A percentile compares a stretch with the other conserved stretches of the same genome.
These are phyloP conservation scores for Torymus tubicola DNA, from an alignment of 2,888 invertebrate genomes.

Conservation along the genomic window DNA sequence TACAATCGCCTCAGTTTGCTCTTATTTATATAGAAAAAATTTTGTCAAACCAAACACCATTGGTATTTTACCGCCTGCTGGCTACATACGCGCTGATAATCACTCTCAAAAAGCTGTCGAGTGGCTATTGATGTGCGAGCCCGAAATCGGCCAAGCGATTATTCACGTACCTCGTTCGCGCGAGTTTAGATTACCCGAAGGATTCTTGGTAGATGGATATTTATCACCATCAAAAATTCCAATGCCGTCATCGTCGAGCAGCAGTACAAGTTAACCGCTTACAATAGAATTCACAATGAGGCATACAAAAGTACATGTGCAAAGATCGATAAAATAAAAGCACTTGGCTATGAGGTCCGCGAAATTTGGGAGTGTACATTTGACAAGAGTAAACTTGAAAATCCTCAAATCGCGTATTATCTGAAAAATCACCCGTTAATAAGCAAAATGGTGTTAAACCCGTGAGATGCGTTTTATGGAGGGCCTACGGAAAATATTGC, in stretches of 20 bases:
- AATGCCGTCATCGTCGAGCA: too few species aligned
- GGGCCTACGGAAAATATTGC: conserved; percentile 35
- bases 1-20: conserved; percentile 64
- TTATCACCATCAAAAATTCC: neutral
- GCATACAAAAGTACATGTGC: neutral
- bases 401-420: neutral
- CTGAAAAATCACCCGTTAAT: neutral
- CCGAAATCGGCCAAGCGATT: conserved; percentile 23
- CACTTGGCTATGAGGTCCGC: neutral
- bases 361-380: conserved; percentile 19
- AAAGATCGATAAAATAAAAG: neutral
- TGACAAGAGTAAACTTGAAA: neutral
- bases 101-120: conserved; percentile 62
- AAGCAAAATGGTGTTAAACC: neutral
- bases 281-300: neutral
- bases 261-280: too few species aligned
- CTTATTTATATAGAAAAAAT: conserved; percentile 56
- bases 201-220: conserved; percentile 9
- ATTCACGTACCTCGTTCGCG: conserved; percentile 34
- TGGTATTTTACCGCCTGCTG: conserved; percentile 63
- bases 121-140: conserved; percentile 59
- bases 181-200: conserved; percentile 29
- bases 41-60: conserved; percentile 64
- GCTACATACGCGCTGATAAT: conserved; percentile 63
- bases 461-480: neutral